phyloP scores from a whole-genome alignment of 2,113 vertebrate species.

The Tetrao urogallus region DNA sequence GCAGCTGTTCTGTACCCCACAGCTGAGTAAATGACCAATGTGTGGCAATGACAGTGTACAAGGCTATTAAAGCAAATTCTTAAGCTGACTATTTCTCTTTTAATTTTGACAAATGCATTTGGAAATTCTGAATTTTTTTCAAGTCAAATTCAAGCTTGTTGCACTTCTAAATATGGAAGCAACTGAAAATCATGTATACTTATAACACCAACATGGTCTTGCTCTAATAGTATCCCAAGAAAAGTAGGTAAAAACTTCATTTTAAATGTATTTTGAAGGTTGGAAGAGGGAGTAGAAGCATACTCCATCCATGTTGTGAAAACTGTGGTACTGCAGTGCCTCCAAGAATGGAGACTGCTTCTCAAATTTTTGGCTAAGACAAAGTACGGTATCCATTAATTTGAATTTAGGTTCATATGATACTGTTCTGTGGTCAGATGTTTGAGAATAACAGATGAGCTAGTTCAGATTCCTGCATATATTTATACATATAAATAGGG shows the following conservation, averaged over 20 bases:
- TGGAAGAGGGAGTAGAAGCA: not conserved
- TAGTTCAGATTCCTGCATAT: not conserved
- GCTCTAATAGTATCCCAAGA: not conserved
- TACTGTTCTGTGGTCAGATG: not conserved
- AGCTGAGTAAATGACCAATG: slow-evolving; percentile 38
- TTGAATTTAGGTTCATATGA: not conserved
- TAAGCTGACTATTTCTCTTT: not conserved
- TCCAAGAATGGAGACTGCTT: not conserved
- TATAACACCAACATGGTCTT: not conserved
- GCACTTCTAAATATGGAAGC: not conserved
- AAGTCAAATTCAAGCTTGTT: not conserved
- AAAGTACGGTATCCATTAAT: not conserved
- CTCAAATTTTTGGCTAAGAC: not conserved
- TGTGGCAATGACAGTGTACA: not conserved
- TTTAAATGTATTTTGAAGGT: not conserved
- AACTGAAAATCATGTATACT: not conserved
- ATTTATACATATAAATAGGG: not conserved
- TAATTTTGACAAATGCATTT: not conserved
- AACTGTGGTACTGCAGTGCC: not conserved
- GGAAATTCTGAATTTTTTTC: not conserved
- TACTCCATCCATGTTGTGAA: not conserved
- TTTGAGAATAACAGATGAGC: not conserved
- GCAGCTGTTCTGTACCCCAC: not conserved
- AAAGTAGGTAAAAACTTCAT: not conserved
- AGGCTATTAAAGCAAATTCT: not conserved